Evolutionary conservation across 1,140 invertebrate species (phyloP).

Genomic region (Metaphire vulgaris): DNA sequence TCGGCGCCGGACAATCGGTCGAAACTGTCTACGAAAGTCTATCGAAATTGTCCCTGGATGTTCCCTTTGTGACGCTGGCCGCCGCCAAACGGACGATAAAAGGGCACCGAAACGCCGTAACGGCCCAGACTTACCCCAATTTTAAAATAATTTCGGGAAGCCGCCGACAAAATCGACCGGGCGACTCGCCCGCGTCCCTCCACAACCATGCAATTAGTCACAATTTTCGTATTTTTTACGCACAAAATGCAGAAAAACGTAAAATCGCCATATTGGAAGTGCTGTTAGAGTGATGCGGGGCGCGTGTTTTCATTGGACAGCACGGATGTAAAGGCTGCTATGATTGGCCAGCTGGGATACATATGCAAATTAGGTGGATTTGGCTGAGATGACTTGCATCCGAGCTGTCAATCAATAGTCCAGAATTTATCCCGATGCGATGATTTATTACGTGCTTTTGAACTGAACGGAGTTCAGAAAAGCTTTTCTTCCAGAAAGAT

Average conservation of each 20-base stretch:
- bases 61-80: not conserved
- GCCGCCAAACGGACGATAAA: not conserved
- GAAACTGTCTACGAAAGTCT: no score
- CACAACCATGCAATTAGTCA: not conserved
- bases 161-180: not conserved
- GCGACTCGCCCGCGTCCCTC: not conserved
- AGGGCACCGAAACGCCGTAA: not conserved
- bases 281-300: not conserved
- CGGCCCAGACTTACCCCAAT: not conserved
- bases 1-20: no score
- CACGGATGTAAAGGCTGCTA: not conserved
- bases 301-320: not conserved
- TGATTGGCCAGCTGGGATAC: not conserved
- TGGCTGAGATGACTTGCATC: no score
- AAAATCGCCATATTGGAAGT: not conserved
- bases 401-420: no score
- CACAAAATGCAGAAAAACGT: not conserved
- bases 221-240: not conserved
- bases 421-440: no score
- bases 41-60: not conserved
- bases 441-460: no score
- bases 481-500: no score
- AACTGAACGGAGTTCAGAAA: no score
- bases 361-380: not conserved
- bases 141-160: not conserved